Evolutionary conservation across 2,888 invertebrate species (phyloP).

Genomic region (Eristalinus sepulchralis): DNA sequence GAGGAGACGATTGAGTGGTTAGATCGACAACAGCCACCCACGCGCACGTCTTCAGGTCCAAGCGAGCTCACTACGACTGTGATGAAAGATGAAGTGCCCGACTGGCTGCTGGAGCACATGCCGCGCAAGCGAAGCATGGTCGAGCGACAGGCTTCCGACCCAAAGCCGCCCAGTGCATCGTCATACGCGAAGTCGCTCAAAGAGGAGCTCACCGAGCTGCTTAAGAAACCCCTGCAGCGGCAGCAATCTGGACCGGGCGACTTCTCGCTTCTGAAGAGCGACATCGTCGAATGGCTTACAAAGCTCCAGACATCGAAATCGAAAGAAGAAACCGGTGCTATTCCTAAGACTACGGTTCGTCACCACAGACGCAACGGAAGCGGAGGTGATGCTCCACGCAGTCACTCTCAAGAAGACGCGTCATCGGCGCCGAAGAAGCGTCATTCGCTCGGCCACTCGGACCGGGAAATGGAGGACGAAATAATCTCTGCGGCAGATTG

Average conservation of each 20-base stretch:
- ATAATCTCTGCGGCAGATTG: conserved; percentile 76
- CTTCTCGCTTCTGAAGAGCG: conserved; percentile 79
- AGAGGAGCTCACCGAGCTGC: conserved; percentile 78
- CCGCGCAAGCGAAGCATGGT: conserved; percentile 77
- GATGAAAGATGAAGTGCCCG: conserved; percentile 79
- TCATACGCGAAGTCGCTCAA: conserved; percentile 79
- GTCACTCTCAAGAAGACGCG: conserved; percentile 79
- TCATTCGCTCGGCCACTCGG: conserved; percentile 80
- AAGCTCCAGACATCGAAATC: conserved; percentile 77
- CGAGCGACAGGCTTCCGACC: conserved; percentile 75
- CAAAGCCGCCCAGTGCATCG: conserved; percentile 74
- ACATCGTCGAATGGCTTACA: conserved; percentile 80
- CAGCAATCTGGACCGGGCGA: conserved; percentile 80
- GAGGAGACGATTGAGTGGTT: conserved; percentile 80
- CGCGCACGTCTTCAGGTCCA: conserved; percentile 80
- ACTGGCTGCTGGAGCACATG: conserved; percentile 79
- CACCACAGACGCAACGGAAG: conserved; percentile 80
- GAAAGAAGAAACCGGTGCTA: conserved; percentile 71
- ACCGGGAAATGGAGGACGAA: conserved; percentile 77
- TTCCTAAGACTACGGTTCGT: conserved; percentile 73
- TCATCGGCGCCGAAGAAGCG: conserved; percentile 78
- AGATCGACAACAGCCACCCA: conserved; percentile 77
- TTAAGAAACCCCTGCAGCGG: conserved; percentile 80
- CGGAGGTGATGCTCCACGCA: conserved; percentile 77
- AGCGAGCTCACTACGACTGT: conserved; percentile 79